phyloP scores from a whole-genome alignment of 2,113 vertebrate genomes.

The Pongo abelii region DNA sequence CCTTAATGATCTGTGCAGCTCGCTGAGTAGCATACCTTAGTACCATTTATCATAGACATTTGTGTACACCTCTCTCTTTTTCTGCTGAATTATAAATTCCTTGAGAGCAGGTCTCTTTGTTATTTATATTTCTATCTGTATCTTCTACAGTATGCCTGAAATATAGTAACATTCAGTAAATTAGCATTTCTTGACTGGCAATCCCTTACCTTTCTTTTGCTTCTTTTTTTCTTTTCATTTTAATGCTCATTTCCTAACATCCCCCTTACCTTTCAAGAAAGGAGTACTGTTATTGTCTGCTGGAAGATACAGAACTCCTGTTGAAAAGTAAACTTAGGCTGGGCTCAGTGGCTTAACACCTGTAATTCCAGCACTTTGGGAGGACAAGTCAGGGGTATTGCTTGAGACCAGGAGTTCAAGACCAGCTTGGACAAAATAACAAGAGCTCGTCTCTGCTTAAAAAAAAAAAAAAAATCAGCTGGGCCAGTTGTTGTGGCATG shows the following conservation, averaged over 20 bases:
- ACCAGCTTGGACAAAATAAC: no score
- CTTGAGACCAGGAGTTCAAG: no score
- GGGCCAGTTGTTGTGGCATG: no score
- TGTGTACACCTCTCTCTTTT: not conserved
- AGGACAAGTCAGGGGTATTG: no score
- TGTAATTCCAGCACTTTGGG: no score
- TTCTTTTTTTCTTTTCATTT: no score
- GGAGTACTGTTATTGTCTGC: not conserved
- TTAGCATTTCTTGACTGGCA: not conserved
- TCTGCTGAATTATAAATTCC: not conserved
- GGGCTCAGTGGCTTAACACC: no score
- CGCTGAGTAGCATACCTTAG: not conserved
- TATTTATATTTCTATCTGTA: not conserved
- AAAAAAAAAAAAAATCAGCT: no score
- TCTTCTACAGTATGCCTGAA: not conserved
- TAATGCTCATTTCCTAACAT: no score
- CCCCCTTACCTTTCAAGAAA: not conserved
- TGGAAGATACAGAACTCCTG: constrained; percentile 7
- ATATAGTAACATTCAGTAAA: not conserved
- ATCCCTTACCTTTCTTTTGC: not conserved
- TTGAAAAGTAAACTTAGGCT: not conserved
- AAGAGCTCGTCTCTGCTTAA: no score
- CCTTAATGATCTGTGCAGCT: not conserved
- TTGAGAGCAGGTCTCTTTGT: not conserved
- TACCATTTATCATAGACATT: not conserved